Percentiles rank a stretch among this genome's conserved stretches.
phyloP scores from a whole-genome alignment of 2,113 vertebrate genomes.

The Ancistrus triradiatus region DNA sequence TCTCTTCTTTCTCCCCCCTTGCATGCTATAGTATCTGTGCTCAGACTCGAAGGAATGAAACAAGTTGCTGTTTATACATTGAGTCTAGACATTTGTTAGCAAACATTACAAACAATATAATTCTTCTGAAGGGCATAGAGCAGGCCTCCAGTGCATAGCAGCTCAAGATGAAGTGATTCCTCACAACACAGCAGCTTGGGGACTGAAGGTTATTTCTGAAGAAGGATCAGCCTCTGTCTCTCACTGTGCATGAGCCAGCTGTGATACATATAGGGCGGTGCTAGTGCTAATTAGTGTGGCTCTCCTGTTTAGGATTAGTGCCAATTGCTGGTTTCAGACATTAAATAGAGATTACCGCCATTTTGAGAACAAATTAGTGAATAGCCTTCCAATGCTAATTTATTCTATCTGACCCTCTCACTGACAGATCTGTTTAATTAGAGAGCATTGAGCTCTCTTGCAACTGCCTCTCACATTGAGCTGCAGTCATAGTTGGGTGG shows the following conservation, averaged over 20 bases:
- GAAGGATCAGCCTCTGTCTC: neutral
- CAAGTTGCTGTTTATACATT: no score
- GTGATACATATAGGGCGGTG: slow-evolving; percentile 17
- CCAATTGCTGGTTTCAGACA: slow-evolving; percentile 1
- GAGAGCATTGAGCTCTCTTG: neutral
- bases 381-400: slow-evolving; percentile 2
- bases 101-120: neutral
- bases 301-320: neutral
- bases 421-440: no score
- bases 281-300: slow-evolving; percentile 24
- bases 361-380: slow-evolving; percentile 21
- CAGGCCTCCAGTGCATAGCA: neutral
- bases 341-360: neutral
- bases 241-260: neutral
- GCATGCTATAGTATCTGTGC: no score
- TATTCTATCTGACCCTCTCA: neutral
- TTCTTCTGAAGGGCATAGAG: neutral
- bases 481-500: no score
- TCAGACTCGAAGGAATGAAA: no score
- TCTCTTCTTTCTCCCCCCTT: no score
- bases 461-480: neutral
- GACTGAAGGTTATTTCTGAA: neutral
- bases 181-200: neutral
- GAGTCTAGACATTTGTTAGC: no score
- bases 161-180: neutral